A percentile compares a stretch with the other conserved stretches of the same genome.
phyloP scores from a whole-genome alignment of 2,113 vertebrate species.

The Rhizomys pruinosus region DNA sequence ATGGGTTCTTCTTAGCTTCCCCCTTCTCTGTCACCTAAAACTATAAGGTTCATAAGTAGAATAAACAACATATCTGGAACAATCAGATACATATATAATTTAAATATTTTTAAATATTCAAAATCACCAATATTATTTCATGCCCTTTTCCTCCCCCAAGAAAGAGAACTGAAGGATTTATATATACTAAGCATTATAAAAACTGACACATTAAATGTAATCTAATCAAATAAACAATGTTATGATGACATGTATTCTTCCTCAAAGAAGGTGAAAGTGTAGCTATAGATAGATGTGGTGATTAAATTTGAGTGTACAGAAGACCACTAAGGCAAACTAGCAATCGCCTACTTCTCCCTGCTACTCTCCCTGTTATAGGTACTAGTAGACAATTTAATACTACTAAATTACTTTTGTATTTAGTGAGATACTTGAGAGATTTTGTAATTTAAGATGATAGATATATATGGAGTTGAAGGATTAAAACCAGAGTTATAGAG shows the following conservation, averaged over 20 bases:
- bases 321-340: neutral
- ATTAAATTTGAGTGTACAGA: neutral
- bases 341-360: neutral
- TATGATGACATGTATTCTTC: conserved; percentile 49
- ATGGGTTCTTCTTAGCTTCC: conserved; percentile 13
- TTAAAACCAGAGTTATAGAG: conserved; percentile 6
- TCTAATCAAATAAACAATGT: neutral
- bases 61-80: conserved; percentile 33
- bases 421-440: neutral
- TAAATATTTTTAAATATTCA: conserved; percentile 50
- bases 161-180: neutral
- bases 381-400: neutral
- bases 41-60: conserved; percentile 9
- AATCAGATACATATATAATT: conserved; percentile 17
- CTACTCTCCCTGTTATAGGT: neutral
- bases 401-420: conserved; percentile 36
- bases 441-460: neutral
- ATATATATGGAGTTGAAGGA: neutral
- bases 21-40: conserved; percentile 7
- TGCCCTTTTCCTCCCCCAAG: neutral
- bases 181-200: neutral
- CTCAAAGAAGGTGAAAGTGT: conserved; percentile 32
- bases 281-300: neutral
- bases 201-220: neutral
- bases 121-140: conserved; percentile 5